A percentile compares a stretch with the other conserved stretches of the same genome.
Evolutionary conservation across 2,888 invertebrate species (phyloP).

Genomic region (Acanthosepion pharaonis): DNA sequence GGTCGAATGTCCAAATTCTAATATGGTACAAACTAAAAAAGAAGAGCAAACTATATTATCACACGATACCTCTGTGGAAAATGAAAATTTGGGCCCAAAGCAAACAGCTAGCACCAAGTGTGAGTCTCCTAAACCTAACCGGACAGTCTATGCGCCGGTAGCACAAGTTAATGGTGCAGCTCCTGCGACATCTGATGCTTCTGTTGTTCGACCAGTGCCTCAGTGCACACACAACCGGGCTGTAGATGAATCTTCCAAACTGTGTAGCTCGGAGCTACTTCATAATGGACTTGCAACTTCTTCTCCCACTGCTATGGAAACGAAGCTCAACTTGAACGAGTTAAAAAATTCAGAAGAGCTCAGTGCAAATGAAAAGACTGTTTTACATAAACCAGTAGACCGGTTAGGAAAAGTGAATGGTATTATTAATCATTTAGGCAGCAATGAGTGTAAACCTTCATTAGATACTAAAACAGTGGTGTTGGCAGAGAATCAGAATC

Average conservation of each 20-base stretch:
- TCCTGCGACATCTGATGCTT: background rate
- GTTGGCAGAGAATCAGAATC: conserved; percentile 46
- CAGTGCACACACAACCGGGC: background rate
- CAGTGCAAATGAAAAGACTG: conserved; percentile 7
- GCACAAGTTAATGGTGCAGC: conserved; percentile 40
- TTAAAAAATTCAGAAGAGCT: conserved; percentile 38
- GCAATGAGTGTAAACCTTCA: conserved; percentile 49
- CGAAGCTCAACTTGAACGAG: conserved; percentile 38
- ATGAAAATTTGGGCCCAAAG: background rate
- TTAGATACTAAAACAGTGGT: conserved; percentile 21
- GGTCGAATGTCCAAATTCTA: conserved; percentile 38
- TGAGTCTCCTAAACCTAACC: conserved; percentile 44
- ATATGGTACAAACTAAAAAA: conserved; percentile 34
- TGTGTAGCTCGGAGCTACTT: background rate
- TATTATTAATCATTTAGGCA: conserved; percentile 60
- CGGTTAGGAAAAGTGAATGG: conserved; percentile 62
- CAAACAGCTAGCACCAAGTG: background rate
- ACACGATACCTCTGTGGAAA: background rate
- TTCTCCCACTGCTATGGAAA: conserved; percentile 35
- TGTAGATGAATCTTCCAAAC: conserved; percentile 34
- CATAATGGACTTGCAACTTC: conserved; percentile 45
- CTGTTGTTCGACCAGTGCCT: background rate
- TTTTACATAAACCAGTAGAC: conserved; percentile 52
- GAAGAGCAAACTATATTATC: background rate
- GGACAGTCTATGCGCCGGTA: background rate